Evolutionary conservation across 1,140 invertebrate species (phyloP).

Genomic region (Trichonephila clavipes): DNA sequence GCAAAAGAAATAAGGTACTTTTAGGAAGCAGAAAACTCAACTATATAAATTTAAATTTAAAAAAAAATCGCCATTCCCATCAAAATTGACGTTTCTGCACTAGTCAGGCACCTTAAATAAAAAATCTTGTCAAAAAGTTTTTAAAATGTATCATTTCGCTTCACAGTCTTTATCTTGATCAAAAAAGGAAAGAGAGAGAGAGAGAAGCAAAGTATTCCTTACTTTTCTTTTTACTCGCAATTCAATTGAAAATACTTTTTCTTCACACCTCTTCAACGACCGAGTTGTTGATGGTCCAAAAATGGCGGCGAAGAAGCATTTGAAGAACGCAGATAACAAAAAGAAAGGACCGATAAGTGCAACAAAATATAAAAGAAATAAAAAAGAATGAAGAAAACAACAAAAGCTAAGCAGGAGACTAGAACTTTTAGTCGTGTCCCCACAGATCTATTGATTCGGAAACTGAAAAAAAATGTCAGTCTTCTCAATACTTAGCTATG

Average conservation of each 20-base stretch:
- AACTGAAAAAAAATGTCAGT: constrained; percentile 21
- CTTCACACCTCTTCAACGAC: background rate
- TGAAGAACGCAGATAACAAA: background rate
- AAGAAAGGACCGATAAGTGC: constrained; percentile 15
- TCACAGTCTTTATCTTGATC: background rate
- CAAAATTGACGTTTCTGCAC: too few relatives aligned
- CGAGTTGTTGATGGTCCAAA: background rate
- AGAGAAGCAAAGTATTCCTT: background rate
- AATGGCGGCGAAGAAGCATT: background rate
- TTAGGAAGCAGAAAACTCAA: too few relatives aligned
- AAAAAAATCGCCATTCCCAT: too few relatives aligned
- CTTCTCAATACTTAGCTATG: background rate
- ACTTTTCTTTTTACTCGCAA: background rate
- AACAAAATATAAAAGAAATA: background rate
- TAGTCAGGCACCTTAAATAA: background rate
- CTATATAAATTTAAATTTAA: too few relatives aligned
- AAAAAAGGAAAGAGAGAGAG: background rate
- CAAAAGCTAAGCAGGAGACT: background rate
- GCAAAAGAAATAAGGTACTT: too few relatives aligned
- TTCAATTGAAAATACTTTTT: constrained; percentile 4
- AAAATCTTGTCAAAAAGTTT: background rate
- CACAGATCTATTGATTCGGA: constrained; percentile 5
- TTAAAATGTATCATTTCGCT: background rate
- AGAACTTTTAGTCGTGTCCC: constrained; percentile 24
- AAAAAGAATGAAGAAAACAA: background rate